A percentile compares a stretch with the other conserved stretches of the same genome.
phyloP scores from a whole-genome alignment of 2,888 invertebrate genomes.

The Ligdia adustata region DNA sequence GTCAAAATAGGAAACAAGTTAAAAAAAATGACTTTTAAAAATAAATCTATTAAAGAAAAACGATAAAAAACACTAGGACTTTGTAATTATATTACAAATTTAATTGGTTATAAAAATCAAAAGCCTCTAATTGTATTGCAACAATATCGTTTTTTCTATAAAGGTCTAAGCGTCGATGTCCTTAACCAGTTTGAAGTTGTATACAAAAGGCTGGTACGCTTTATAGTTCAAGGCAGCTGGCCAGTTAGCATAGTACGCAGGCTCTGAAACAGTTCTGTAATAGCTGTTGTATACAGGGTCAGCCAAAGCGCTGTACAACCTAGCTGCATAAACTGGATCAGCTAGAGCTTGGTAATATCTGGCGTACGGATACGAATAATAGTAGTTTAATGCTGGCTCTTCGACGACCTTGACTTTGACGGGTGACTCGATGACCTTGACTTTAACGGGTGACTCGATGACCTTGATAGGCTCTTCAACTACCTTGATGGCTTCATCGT shows the following conservation, averaged over 20 bases:
- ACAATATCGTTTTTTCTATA: too few relatives aligned
- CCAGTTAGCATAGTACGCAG: neutral
- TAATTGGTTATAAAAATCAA: too few relatives aligned
- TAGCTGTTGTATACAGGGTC: neutral
- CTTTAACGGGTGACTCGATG: too few relatives aligned
- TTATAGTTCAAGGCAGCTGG: neutral
- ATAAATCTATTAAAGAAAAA: too few relatives aligned
- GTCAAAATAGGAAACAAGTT: too few relatives aligned
- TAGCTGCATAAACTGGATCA: neutral
- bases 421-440: neutral
- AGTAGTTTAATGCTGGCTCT: neutral
- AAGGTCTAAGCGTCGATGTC: constrained; percentile 1
- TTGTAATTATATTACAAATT: too few relatives aligned
- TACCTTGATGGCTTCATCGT: neutral
- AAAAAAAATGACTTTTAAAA: too few relatives aligned
- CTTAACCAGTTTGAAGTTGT: constrained; percentile 2
- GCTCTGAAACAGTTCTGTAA: neutral
- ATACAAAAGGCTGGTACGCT: neutral
- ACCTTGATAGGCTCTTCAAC: neutral
- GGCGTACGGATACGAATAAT: neutral
- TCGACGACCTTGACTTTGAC: neutral
- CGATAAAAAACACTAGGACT: too few relatives aligned
- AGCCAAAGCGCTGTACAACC: neutral
- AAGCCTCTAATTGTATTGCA: too few relatives aligned
- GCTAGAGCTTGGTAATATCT: neutral